phyloP scores from a whole-genome alignment of 2,113 vertebrate genomes.

The Hippoglossus stenolepis region DNA sequence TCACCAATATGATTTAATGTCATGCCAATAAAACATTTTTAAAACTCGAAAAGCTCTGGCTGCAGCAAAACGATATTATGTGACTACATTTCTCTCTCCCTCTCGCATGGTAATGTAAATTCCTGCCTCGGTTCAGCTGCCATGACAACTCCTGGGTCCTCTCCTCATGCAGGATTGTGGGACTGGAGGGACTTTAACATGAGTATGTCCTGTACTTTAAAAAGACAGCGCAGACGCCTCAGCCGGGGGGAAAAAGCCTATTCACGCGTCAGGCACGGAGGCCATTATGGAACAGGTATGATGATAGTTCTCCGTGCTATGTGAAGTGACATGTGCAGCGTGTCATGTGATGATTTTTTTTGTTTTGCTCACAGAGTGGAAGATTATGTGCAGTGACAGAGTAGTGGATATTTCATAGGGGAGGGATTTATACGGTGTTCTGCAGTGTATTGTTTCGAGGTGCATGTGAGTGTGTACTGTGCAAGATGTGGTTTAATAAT shows the following conservation, averaged over 20 bases:
- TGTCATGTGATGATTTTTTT: not conserved
- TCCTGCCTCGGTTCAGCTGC: slow-evolving; percentile 69
- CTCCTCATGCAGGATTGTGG: slow-evolving; percentile 27
- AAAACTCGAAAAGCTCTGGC: slow-evolving; percentile 26
- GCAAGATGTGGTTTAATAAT: not conserved
- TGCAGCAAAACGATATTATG: slow-evolving; percentile 35
- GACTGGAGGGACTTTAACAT: slow-evolving; percentile 33
- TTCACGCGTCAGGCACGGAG: not conserved
- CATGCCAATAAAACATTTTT: slow-evolving; percentile 22
- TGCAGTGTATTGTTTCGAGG: not conserved
- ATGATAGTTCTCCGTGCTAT: not conserved
- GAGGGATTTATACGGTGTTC: not conserved
- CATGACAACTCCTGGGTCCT: slow-evolving; percentile 72
- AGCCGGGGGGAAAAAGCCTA: slow-evolving; percentile 3
- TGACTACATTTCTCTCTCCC: slow-evolving; percentile 23
- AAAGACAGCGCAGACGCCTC: slow-evolving; percentile 2
- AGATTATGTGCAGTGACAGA: slow-evolving; percentile 4
- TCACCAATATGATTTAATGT: slow-evolving; percentile 32
- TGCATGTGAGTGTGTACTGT: not conserved
- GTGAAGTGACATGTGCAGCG: slow-evolving; percentile 4
- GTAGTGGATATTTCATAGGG: not conserved
- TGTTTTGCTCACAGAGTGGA: not conserved
- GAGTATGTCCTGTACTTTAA: slow-evolving; percentile 34
- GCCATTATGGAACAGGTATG: slow-evolving; percentile 25
- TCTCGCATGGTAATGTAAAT: slow-evolving; percentile 63